Evolutionary conservation across 2,113 vertebrate genomes (phyloP), one percentile per base, ranked within the genome.

Genomic region (Chelonoidis abingdonii): DNA sequence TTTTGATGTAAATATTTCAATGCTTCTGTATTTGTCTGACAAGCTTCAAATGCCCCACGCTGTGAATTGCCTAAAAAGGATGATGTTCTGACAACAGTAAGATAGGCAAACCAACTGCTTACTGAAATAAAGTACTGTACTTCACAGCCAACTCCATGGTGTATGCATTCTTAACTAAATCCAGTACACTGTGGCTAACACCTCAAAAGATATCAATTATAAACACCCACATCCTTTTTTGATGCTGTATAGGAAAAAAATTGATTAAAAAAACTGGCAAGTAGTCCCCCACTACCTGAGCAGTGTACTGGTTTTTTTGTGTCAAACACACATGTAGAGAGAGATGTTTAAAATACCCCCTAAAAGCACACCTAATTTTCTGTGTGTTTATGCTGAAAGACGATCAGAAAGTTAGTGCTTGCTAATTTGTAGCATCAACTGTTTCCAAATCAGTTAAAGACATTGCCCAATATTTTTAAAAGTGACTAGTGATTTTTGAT

Each of bases 371-470:
- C 93, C 93, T 62, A 87, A 83, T 92, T 89, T 93, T 54, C 90
- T 86, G 69, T 88, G 93, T 89, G 89, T 44, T 92, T 3, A 96
- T 84, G 94, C 44, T 92, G 93, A 92, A 96, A 95, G 92, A 84
- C 92, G 93, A 97, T 93, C 94, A 91, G 89, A 97, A 93, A 52
- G 95, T 94, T 95, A 95, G 93, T 93, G 86, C 90, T 87, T 80
- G 0, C 1, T 84, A 94, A 92, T 94, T 78, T 88, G 93, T 72
- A 75, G 91, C 82, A 86, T 79, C 90, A 44, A 35, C 47, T 83
- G 84, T 50, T 94, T 44, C 49, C 80, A 52, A 76, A 89, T 11
- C 47, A 52, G 16, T 38, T 27, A 25, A 76, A 41, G 72, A 44
- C 41, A 47, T 25, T 78, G 41, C 47, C 65, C 83, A 54, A 52